Base-by-base conservation (phyloP, 2,888 invertebrate species). In the Dolomedes plantarius region DNA sequence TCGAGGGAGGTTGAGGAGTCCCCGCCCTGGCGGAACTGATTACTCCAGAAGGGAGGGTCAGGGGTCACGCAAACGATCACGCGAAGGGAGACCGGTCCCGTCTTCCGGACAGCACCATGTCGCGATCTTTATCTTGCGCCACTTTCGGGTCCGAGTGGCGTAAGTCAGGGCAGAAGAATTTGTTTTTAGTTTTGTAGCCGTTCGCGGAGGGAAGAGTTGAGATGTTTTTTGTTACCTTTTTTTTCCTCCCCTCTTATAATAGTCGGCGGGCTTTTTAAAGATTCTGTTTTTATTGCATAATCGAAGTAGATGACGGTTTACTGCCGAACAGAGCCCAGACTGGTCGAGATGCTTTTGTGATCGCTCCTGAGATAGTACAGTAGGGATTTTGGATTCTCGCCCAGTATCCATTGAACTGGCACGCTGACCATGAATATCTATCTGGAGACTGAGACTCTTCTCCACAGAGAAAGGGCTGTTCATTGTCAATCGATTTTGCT, bases 21-120 rank as follows among this genome's bases (percentile, higher is more conserved):
- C 32, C 31, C 68, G 41, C 23, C 69, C 28, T 68, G 81, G 75
- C 69, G 82, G 82, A 82, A 82, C 82, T 76, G 82, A 82, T 82
- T 67, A 46, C 41, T 50, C 76, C 29, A 50, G 46, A 72, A 65
- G 31, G 19, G 32, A 28, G 71, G 76, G 64, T 82, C 64, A 71
- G 50, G 76, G 76, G 82, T 82, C 76, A 69, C 13, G 50, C 28
- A 73, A 23, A 56, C 36, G 71, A 76, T 76, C 82, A 82, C 76
- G 82, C 64, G 62, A 64, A 62, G 72, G 56, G 32, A 50, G 78
- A 71, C 78, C 78, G 69, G 79, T 80, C 79, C 56, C 9, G 19
- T 46, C 46, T 62, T 71, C 78, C 68, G 77, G 77, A 77, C 77
- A 71, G 65, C 64, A 32, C 50, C 72, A 64, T 76, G 76, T 76